Evolutionary conservation across 2,113 vertebrate genomes (phyloP).

Genomic region (Holacanthus passer): DNA sequence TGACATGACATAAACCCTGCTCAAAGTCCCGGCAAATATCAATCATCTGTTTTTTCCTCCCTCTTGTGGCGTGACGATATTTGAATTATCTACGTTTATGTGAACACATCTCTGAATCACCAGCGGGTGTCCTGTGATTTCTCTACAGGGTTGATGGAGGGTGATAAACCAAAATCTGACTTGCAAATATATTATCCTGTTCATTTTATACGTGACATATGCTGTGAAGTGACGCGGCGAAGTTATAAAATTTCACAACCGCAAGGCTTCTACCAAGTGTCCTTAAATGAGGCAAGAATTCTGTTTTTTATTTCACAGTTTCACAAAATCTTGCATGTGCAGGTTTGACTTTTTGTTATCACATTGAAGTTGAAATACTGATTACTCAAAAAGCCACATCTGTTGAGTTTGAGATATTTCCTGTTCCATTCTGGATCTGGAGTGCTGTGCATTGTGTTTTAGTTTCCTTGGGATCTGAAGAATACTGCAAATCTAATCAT

Average conservation of each 20-base stretch:
- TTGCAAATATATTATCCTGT: constrained; percentile 41
- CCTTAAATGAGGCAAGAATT: background rate
- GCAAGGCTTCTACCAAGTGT: background rate
- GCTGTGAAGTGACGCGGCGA: background rate
- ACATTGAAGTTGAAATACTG: background rate
- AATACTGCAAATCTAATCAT: constrained; percentile 36
- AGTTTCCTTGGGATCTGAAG: constrained; percentile 11
- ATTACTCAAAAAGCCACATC: background rate
- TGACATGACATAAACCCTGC: constrained; percentile 20
- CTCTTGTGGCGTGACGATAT: constrained; percentile 17
- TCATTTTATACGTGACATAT: constrained; percentile 6
- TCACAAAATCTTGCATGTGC: background rate
- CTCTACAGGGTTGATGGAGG: background rate
- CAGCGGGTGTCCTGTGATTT: constrained; percentile 8
- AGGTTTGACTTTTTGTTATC: background rate
- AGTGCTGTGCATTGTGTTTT: constrained; percentile 1
- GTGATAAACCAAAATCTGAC: constrained; percentile 22
- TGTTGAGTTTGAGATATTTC: background rate
- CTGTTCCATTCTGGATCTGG: background rate
- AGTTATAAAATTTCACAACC: constrained; percentile 10
- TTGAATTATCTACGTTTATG: constrained; percentile 42
- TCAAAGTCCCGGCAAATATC: constrained; percentile 46
- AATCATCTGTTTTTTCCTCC: constrained; percentile 16
- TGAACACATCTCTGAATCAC: background rate
- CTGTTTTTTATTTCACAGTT: background rate